Evolutionary conservation across 2,113 vertebrate species (phyloP).

Genomic region (Collichthys lucidus): DNA sequence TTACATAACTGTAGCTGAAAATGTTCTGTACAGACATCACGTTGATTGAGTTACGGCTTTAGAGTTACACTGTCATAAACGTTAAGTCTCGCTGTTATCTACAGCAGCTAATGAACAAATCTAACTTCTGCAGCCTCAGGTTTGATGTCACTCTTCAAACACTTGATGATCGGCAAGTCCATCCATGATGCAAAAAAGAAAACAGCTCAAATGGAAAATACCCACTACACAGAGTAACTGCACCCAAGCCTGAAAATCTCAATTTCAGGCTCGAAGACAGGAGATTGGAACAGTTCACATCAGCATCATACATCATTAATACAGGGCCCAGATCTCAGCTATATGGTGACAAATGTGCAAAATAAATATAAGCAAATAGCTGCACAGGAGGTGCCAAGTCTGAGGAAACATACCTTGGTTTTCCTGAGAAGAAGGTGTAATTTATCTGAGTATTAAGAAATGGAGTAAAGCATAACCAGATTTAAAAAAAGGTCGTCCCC

Average conservation of each 20-base stretch:
- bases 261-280: constrained; percentile 29
- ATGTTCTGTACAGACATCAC: background rate
- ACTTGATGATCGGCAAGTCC: background rate
- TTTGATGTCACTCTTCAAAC: constrained; percentile 45
- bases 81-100: background rate
- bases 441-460: constrained; percentile 47
- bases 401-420: constrained; percentile 60
- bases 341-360: constrained; percentile 52
- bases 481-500: constrained; percentile 14
- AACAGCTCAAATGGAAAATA: background rate
- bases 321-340: constrained; percentile 46
- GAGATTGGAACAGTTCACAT: constrained; percentile 35
- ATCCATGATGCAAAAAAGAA: background rate
- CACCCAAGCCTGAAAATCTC: background rate
- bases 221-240: background rate
- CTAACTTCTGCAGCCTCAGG: background rate
- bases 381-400: constrained; percentile 73
- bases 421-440: constrained; percentile 69
- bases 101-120: background rate
- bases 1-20: too few species aligned
- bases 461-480: constrained; percentile 49
- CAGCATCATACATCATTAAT: background rate
- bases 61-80: background rate
- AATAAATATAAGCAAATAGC: constrained; percentile 71
- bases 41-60: background rate